Percentiles rank a stretch among this genome's conserved stretches.
Evolutionary conservation across 30 jellyfish, hydroid and myxozoan genomes (phyloP).

Genomic region (Cassiopea andromeda): DNA sequence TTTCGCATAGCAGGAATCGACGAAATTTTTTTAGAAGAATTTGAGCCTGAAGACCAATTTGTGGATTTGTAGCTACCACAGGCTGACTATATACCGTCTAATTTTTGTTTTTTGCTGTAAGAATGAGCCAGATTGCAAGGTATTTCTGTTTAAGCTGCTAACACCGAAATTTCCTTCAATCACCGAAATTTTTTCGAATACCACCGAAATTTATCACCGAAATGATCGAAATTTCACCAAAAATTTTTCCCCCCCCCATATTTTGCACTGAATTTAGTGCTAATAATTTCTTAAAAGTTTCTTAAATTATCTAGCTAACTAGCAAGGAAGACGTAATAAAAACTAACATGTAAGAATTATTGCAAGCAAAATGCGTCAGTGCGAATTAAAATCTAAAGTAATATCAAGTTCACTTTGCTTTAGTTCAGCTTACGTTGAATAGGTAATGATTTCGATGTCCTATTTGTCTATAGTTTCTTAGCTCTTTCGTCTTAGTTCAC

Average conservation of each 20-base stretch:
- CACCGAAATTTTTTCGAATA: neutral
- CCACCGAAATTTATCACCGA: neutral
- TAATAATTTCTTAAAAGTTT: no score
- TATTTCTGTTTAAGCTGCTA: neutral
- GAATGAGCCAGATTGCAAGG: neutral
- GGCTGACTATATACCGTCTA: neutral
- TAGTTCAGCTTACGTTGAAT: no score
- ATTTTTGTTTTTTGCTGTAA: neutral
- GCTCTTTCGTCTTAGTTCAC: no score
- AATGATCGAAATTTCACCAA: neutral
- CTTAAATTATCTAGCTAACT: no score
- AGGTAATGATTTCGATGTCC: no score
- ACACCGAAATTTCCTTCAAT: neutral
- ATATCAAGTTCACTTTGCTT: no score
- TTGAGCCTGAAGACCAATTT: neutral
- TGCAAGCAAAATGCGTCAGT: no score
- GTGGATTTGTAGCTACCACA: neutral
- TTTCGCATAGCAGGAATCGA: neutral
- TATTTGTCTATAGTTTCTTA: no score
- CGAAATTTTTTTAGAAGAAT: neutral
- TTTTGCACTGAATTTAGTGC: neutral
- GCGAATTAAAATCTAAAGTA: no score
- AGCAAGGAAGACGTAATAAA: no score
- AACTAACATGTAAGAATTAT: no score
- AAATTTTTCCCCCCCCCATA: neutral